A percentile compares a stretch with the other conserved stretches of the same genome.
These are phyloP conservation scores for Drosophila tristis DNA, from an alignment of 1,140 invertebrate species.

Conservation along the genomic window DNA sequence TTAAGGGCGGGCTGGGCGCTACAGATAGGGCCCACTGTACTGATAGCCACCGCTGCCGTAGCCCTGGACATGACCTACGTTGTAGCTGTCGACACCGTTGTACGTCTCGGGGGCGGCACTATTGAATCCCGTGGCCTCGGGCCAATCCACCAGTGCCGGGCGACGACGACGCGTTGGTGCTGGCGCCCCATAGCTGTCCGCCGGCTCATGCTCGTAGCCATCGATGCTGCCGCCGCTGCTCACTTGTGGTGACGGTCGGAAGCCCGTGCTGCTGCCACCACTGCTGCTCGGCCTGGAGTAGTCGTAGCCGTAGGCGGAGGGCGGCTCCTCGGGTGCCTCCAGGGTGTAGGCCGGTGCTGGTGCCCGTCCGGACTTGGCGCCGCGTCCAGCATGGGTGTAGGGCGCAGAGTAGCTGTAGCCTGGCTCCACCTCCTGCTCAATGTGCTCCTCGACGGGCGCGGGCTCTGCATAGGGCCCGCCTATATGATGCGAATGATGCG, in stretches of 20 bases:
- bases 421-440: conserved; percentile 41
- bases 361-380: conserved; percentile 28
- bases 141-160: conserved; percentile 41
- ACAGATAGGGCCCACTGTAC: conserved; percentile 64
- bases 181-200: conserved; percentile 50
- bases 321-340: conserved; percentile 54
- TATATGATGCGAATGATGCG: conserved; percentile 14
- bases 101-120: conserved; percentile 52
- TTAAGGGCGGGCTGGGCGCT: conserved; percentile 11
- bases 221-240: conserved; percentile 12
- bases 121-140: conserved; percentile 27
- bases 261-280: conserved; percentile 23
- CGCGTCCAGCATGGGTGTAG: conserved; percentile 18
- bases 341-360: conserved; percentile 61
- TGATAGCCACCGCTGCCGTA: conserved; percentile 51
- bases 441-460: conserved; percentile 64
- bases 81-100: conserved; percentile 67
- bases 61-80: conserved; percentile 63
- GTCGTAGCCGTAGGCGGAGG: conserved; percentile 37
- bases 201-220: conserved; percentile 49
- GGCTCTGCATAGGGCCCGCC: conserved; percentile 52
- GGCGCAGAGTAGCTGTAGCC: conserved; percentile 59
- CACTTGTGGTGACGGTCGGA: conserved; percentile 59
- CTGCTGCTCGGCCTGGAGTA: conserved; percentile 11
- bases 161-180: conserved; percentile 25